Base-by-base conservation (phyloP, 2,113 vertebrate species). In the Origma solitaria region DNA sequence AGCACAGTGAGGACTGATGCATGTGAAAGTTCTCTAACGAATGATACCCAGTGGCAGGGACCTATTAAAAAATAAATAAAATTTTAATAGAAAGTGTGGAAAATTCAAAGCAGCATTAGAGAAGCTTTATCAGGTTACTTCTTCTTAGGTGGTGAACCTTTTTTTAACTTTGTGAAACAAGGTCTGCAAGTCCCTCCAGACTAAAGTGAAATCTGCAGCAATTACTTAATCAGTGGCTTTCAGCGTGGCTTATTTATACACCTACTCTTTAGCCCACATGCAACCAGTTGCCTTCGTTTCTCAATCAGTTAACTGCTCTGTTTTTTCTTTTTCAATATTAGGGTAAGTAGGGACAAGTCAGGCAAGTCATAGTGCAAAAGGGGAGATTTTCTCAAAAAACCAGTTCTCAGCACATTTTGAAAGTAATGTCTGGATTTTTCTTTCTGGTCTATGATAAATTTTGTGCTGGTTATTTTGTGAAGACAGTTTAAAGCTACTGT, bases 201-300 rank as follows among this genome's bases (percentile, higher is more conserved):
- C 1, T 70, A 45, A 70, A 91, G 62, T 94, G 82, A 94, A 92
- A 79, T 96, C 50, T 82, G 40, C 54, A 79, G 61, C 50, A 92
- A 6, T 94, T 93, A 81, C 79, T 79, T 90, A 70, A 92, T 87
- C 72, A 60, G 61, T 88, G 86, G 12, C 8, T 83, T 92, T 95
- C 94, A 92, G 21, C 37, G 64, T 70, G 35, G 35, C 40, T 92
- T 91, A 76, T 73, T 94, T 94, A 75, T 86, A 57, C 16, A 56
- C 60, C 35, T 89, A 25, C 91, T 92, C 94, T 88, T 97, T 95
- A 90, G 90, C 92, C 95, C 75, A 94, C 77, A 94, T 94, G 65
- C 64, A 51, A 64, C 22, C 27, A 88, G 9, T 81, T 80, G 85
- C 79, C 31, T 58, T 92, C 23, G 4, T 94, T 96, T 94, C 94